Base-by-base conservation (phyloP, 1,140 invertebrate genomes). In the Orchesella cincta region DNA sequence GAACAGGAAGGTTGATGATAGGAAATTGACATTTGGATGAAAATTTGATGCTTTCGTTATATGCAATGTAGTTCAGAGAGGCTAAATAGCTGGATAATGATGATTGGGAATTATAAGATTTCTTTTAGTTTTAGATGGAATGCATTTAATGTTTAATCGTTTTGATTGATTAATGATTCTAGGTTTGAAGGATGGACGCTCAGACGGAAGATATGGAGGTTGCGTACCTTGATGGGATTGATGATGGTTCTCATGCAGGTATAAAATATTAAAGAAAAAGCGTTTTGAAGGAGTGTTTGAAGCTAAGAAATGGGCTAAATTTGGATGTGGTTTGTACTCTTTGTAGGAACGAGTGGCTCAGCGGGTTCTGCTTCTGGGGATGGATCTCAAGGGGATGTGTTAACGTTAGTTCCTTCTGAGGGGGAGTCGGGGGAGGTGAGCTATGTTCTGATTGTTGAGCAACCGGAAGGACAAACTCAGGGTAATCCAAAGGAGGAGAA, bases 401-500 rank as follows among this genome's bases (percentile, higher is more conserved):
- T 96, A 0, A 94, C 93, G 0, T 90, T 96, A 79, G 91, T 96
- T 23, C 94, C 94, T 1, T 92, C 93, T 0, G 92, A 95, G 76
- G 90, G 89, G 0, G 90, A 91, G 83, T 89, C 90, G 72, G 93
- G 93, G 1, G 90, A 95, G 87, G 90, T 96, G 0, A 95, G 93
- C 85, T 96, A 96, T 84, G 93, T 97, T 0, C 86, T 97, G 18
- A 94, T 96, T 79, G 93, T 97, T 1, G 92, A 94, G 77, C 91
- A 93, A 84, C 88, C 89, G 3, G 85, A 86, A 73, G 88, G 89
- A 26, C 86, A 87, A 1, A 87, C 87, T 75, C 84, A 79, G 28
- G 29, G n/a, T 16, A 33, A 29, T 67, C 8, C 1, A 14, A 74
- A 85, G 26, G 79, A 78, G 31, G 86, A 86, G 8, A 86, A 87